Evolutionary conservation across 2,797 vertebrate species (phyloP).

Genomic region (Hemitrygon akajei): DNA sequence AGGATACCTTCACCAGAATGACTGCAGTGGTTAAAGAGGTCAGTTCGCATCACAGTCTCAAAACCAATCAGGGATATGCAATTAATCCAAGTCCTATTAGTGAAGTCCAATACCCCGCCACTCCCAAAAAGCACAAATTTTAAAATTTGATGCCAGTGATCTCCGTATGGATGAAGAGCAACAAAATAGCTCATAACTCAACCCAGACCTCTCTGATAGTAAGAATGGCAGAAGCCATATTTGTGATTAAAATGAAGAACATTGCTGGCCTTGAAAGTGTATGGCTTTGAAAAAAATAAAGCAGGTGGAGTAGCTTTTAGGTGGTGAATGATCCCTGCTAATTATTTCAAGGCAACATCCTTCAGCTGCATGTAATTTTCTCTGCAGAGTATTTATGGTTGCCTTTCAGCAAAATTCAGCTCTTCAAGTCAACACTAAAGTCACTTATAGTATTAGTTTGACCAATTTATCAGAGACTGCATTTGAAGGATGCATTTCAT

Average conservation of each 20-base stretch:
- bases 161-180: neutral
- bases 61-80: too few relatives aligned
- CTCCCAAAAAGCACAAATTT: too few relatives aligned
- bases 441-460: neutral
- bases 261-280: neutral
- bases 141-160: neutral
- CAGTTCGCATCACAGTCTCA: too few relatives aligned
- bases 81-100: too few relatives aligned
- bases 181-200: neutral
- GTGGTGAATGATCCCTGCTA: conserved; percentile 15
- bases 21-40: too few relatives aligned
- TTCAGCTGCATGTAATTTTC: conserved; percentile 21
- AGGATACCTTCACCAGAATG: too few relatives aligned
- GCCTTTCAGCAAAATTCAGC: neutral
- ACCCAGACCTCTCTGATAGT: neutral
- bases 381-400: neutral
- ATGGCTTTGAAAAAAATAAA: neutral
- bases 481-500: neutral
- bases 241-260: neutral
- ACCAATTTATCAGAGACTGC: neutral
- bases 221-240: neutral
- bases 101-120: too few relatives aligned
- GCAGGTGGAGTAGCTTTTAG: neutral
- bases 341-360: conserved; percentile 4
- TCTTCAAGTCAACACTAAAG: neutral